Evolutionary conservation across 2,113 vertebrate species (phyloP).

Genomic region (Amphiprion percula): DNA sequence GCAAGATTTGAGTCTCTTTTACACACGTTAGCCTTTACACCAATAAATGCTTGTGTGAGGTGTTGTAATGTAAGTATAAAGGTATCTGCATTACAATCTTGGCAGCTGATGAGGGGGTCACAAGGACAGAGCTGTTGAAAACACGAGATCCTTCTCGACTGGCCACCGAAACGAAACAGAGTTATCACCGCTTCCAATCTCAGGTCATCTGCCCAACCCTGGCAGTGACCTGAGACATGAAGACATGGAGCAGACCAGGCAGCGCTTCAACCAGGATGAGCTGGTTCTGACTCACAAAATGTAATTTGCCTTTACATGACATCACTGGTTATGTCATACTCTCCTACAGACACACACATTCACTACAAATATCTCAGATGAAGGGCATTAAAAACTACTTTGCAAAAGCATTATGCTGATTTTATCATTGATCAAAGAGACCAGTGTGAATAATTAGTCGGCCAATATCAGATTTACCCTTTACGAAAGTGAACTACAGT

Average conservation of each 20-base stretch:
- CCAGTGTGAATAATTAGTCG: too few relatives aligned
- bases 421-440: too few relatives aligned
- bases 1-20: too few relatives aligned
- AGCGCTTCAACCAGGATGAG: constrained; percentile 32
- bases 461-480: too few relatives aligned
- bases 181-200: constrained; percentile 24
- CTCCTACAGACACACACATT: background rate
- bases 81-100: background rate
- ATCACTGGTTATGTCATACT: background rate
- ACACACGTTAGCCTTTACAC: too few relatives aligned
- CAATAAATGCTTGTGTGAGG: too few relatives aligned
- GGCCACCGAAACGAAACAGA: background rate
- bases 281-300: constrained; percentile 42
- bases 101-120: background rate
- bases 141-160: background rate
- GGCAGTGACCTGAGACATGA: background rate
- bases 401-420: too few relatives aligned
- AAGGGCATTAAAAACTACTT: background rate
- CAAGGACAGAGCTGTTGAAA: background rate
- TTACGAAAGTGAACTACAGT: too few relatives aligned
- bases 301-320: background rate
- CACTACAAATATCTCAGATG: background rate
- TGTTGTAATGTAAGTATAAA: background rate
- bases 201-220: constrained; percentile 11
- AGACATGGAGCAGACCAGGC: background rate